A percentile compares a stretch with the other conserved stretches of the same genome.
phyloP scores from a whole-genome alignment of 2,797 vertebrate species.

The Bradypodion pumilum region DNA sequence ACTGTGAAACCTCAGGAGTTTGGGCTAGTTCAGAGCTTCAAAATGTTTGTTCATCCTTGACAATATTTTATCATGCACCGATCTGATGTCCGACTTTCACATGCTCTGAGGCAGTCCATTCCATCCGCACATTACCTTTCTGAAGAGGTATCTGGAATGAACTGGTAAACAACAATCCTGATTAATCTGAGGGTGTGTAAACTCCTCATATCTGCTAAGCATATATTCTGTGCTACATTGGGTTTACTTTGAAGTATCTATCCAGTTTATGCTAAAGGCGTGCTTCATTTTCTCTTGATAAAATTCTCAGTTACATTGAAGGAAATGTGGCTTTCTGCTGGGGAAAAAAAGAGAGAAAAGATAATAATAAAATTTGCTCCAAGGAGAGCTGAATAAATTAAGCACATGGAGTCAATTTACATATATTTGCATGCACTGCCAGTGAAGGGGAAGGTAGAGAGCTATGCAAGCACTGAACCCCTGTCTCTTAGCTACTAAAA shows the following conservation, averaged over 20 bases:
- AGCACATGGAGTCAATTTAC: background rate
- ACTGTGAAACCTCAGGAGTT: constrained; percentile 22
- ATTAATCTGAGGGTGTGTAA: background rate
- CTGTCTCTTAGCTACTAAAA: background rate
- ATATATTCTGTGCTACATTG: background rate
- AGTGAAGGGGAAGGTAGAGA: background rate
- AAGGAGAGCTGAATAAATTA: constrained; percentile 21
- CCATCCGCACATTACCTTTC: background rate
- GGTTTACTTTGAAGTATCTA: constrained; percentile 2
- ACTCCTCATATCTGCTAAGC: background rate
- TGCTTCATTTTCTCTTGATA: constrained; percentile 2
- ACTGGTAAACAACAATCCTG: background rate
- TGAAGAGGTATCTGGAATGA: background rate
- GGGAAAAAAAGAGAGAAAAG: background rate
- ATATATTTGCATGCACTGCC: constrained; percentile 10
- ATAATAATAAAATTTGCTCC: background rate
- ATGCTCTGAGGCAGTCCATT: background rate
- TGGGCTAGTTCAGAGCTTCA: background rate
- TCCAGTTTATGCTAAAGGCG: constrained; percentile 1
- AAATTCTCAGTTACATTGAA: constrained; percentile 5
- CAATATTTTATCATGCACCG: background rate
- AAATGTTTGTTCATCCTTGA: background rate
- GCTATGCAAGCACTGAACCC: background rate
- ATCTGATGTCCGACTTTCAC: background rate
- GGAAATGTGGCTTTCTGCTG: background rate